phyloP scores from a whole-genome alignment of 2,797 vertebrate genomes.

The Jordanella pulchra region DNA sequence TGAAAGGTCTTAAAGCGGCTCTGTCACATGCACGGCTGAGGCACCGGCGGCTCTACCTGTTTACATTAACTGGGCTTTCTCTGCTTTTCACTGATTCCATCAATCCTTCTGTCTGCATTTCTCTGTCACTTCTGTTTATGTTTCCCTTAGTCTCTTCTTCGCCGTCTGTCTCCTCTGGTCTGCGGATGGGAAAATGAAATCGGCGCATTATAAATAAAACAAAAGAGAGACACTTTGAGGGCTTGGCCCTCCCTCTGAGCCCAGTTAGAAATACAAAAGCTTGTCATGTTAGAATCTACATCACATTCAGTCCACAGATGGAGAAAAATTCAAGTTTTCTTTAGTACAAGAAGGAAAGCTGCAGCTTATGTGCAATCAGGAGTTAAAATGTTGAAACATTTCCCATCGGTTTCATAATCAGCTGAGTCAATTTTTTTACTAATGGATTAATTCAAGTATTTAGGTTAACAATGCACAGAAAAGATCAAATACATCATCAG shows the following conservation, averaged over 20 bases:
- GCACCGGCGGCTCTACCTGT: slow-evolving; percentile 51
- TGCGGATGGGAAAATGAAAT: slow-evolving; percentile 45
- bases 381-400: no score
- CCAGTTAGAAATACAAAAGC: slow-evolving; percentile 38
- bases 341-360: slow-evolving; percentile 9
- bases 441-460: no score
- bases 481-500: slow-evolving; percentile 11
- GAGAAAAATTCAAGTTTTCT: slow-evolving; percentile 28
- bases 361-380: slow-evolving; percentile 10
- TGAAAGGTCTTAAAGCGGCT: slow-evolving; percentile 57
- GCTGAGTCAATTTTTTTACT: no score
- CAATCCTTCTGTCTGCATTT: slow-evolving; percentile 44
- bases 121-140: slow-evolving; percentile 43
- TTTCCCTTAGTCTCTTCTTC: slow-evolving; percentile 32
- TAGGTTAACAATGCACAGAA: not conserved
- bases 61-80: slow-evolving; percentile 49
- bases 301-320: slow-evolving; percentile 35
- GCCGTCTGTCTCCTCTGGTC: slow-evolving; percentile 26
- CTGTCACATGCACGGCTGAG: slow-evolving; percentile 38
- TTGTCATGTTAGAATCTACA: slow-evolving; percentile 43
- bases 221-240: slow-evolving; percentile 51
- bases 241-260: slow-evolving; percentile 37
- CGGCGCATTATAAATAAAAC: slow-evolving; percentile 67
- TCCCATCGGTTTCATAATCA: no score
- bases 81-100: slow-evolving; percentile 45